Evolutionary conservation across 1,140 invertebrate species (phyloP).

Genomic region (Dolichoris vasculosae): DNA sequence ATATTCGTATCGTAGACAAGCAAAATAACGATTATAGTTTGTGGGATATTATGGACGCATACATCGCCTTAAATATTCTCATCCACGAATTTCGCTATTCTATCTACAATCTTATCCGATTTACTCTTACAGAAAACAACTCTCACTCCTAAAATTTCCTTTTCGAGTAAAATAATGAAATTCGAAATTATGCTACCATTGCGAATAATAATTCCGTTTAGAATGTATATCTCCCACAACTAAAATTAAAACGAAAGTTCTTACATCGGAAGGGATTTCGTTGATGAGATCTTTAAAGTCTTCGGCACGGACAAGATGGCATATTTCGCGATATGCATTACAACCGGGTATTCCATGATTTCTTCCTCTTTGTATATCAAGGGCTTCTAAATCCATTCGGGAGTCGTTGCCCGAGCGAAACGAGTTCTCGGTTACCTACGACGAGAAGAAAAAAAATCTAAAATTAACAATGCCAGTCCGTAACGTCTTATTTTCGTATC

Average conservation of each 20-base stretch:
- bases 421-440: constrained; percentile 78
- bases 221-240: constrained; percentile 65
- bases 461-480: neutral
- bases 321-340: constrained; percentile 81
- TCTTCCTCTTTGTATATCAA: constrained; percentile 82
- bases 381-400: constrained; percentile 80
- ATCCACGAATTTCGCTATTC: neutral
- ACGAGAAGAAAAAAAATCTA: neutral
- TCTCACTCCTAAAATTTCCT: neutral
- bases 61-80: neutral
- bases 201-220: constrained; percentile 71
- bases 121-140: neutral
- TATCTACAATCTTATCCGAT: neutral
- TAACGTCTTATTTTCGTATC: neutral
- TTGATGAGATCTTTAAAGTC: constrained; percentile 76
- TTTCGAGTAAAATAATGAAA: neutral
- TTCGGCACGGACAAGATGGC: constrained; percentile 74
- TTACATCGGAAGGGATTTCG: constrained; percentile 68
- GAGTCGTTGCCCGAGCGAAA: constrained; percentile 75
- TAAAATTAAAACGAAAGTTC: constrained; percentile 52
- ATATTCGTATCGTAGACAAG: no score
- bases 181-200: neutral
- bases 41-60: neutral
- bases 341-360: constrained; percentile 83
- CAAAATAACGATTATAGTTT: neutral